These are phyloP conservation scores for Vollenhovia emeryi DNA, from an alignment of 1,140 invertebrate genomes.

Conservation along the genomic window DNA sequence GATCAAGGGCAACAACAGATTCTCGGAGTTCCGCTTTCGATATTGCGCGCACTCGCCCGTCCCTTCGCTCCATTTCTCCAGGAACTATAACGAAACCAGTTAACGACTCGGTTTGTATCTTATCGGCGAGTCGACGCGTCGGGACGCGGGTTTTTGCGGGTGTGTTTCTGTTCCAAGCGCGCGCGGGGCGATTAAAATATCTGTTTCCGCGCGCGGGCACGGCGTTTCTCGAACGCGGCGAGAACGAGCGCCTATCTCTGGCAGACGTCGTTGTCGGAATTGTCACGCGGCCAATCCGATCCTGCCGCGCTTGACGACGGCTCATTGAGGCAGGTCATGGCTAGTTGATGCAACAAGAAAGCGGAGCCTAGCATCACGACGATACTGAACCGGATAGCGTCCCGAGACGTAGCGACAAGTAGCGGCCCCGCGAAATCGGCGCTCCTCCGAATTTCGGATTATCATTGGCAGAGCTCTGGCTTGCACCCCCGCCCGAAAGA, in stretches of 20 bases:
- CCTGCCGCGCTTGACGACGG: slow-evolving; percentile 10
- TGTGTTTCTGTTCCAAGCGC: background rate
- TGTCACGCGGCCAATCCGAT: slow-evolving; percentile 44
- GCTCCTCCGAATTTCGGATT: background rate
- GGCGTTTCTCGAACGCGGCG: background rate
- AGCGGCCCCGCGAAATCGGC: background rate
- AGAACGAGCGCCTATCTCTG: background rate
- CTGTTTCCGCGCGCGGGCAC: background rate
- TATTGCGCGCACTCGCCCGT: background rate
- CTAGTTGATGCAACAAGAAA: slow-evolving; percentile 56
- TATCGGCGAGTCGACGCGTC: background rate
- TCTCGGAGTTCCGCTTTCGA: background rate
- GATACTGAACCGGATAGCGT: background rate
- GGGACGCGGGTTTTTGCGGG: background rate
- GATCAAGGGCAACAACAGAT: background rate
- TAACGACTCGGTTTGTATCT: background rate
- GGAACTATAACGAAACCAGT: background rate
- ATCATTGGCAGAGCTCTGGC: background rate
- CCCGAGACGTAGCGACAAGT: background rate
- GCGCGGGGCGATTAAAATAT: background rate
- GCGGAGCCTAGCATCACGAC: background rate
- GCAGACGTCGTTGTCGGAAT: slow-evolving; percentile 11
- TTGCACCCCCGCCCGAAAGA: background rate
- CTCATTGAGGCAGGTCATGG: slow-evolving; percentile 52
- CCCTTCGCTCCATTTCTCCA: background rate